Conservation (phyloP, 2,113 vertebrate species). For the Mustelus asterias region DNA sequence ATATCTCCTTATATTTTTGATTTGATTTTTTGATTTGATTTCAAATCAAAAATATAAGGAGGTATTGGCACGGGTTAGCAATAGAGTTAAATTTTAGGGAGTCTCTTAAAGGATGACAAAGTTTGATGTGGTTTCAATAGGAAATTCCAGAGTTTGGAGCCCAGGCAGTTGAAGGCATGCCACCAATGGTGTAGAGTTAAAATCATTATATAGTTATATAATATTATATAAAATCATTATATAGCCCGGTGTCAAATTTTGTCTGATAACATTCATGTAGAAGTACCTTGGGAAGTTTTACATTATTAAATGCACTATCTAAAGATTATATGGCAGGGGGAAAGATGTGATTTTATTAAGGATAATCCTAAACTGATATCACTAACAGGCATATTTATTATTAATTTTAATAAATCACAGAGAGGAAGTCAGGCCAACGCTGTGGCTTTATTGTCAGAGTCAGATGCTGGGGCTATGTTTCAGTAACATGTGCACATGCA, state of each 20-base stretch:
- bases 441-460: neutral
- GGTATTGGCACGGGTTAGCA: too few relatives aligned
- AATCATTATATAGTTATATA: too few relatives aligned
- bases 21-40: too few relatives aligned
- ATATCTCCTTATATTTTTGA: neutral
- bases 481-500: conserved; percentile 50
- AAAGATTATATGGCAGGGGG: neutral
- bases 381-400: neutral
- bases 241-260: neutral
- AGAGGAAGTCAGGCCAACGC: neutral
- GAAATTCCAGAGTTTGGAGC: too few relatives aligned
- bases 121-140: too few relatives aligned
- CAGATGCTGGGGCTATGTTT: neutral
- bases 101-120: too few relatives aligned
- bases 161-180: too few relatives aligned
- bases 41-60: too few relatives aligned
- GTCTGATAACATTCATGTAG: neutral
- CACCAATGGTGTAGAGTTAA: too few relatives aligned
- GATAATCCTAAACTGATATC: neutral
- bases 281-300: neutral
- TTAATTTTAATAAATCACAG: neutral
- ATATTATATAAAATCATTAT: too few relatives aligned
- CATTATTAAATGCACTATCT: neutral
- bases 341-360: neutral
- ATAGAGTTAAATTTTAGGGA: too few relatives aligned